Base-by-base conservation (phyloP, 1,140 invertebrate species). In the Sitophilus oryzae region DNA sequence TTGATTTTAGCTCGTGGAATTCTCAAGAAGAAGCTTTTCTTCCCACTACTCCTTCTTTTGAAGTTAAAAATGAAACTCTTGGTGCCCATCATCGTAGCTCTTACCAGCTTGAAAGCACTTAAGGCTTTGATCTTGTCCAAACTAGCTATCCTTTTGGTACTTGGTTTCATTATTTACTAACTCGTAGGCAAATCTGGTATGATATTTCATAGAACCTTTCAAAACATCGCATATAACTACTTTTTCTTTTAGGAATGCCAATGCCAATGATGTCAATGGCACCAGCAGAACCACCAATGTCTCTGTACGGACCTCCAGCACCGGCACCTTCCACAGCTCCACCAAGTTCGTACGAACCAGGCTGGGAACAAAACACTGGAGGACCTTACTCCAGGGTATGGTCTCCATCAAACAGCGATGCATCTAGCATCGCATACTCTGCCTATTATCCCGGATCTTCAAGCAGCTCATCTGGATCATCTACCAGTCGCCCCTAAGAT, bases 101-200 rank as follows among this genome's bases (percentile, higher is more conserved):
- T 90, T 54, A 82, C 89, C 68, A 84, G 86, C 52, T 70, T 90
- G 42, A 91, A 91, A 71, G 85, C 88, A 9, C 73, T 87, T 54
- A 91, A 91, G 72, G 88, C 88, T 61, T 73, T 90, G 14, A 79
- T 91, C 25, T 77, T 90, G 57, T 89, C 86, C 58, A 91, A 91
- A 71, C 74, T 90, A 36, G 86, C 88, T 45, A 82, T 91, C 61
- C 73, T 85, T 2, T 71, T 89, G 42, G 88, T 91, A 25, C 75
- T 89, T 37, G 87, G 84, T 52, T 90, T 91, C 75, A 76, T 90
- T 15, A 80, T 85, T 43, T 77, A 86, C 65, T 86, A 89, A 59
- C 73, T 89, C 55, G 74, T 86, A 36, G 79, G 77, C 58, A 89
- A 89, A 72, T 73, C 74, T 35, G 79, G 77, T 64, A 60, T 66